A percentile compares a stretch with the other conserved stretches of the same genome.
Conservation (phyloP, 2,113 vertebrate genomes). For the Nymphicus hollandicus region DNA sequence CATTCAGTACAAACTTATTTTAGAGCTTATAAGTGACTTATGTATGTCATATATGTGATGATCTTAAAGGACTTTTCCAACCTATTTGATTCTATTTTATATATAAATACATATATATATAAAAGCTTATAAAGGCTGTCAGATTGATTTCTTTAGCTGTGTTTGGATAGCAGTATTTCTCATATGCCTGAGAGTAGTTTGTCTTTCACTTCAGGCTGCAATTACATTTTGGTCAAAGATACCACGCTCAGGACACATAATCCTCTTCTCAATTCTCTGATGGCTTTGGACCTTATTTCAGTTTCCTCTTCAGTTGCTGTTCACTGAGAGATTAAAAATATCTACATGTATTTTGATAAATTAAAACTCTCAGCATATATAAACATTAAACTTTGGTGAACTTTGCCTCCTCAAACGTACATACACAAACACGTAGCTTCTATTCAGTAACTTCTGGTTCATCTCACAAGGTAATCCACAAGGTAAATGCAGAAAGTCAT, state of each 20-base stretch:
- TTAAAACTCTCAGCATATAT: neutral
- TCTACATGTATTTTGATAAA: neutral
- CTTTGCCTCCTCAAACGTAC: neutral
- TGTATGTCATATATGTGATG: accelerated
- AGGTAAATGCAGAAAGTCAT: neutral
- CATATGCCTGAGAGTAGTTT: neutral
- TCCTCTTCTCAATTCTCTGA: neutral
- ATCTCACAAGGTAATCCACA: neutral
- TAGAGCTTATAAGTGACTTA: neutral
- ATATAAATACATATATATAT: no score
- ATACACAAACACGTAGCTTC: neutral
- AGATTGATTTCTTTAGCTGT: neutral
- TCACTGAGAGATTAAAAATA: neutral
- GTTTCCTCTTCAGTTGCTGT: neutral
- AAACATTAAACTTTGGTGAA: neutral
- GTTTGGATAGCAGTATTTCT: neutral
- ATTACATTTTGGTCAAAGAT: neutral
- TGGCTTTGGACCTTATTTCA: neutral
- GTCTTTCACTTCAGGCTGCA: neutral
- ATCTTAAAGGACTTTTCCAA: neutral
- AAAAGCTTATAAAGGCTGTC: neutral
- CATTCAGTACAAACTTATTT: neutral
- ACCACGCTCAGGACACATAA: neutral
- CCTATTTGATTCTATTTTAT: neutral
- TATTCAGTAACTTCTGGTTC: neutral